These are phyloP conservation scores for Sterna hirundo DNA, from an alignment of 2,113 vertebrate species.

Conservation along the genomic window DNA sequence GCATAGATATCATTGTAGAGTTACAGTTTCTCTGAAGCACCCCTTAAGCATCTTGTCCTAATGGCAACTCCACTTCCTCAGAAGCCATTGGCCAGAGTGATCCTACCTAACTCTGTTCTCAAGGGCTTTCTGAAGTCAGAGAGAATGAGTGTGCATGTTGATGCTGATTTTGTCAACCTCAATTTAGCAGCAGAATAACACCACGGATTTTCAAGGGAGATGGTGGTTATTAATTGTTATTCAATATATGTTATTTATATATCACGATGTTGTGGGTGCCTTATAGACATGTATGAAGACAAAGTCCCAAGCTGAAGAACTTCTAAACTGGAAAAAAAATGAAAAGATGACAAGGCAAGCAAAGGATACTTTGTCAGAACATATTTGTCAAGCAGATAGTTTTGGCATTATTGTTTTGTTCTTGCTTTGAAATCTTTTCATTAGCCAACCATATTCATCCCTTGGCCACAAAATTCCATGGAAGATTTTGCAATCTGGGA, in stretches of 20 bases:
- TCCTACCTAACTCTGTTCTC: background rate
- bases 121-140: background rate
- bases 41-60: background rate
- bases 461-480: background rate
- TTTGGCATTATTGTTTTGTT: background rate
- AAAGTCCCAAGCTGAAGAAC: background rate
- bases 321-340: background rate
- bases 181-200: background rate
- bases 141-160: fast-evolving
- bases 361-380: background rate
- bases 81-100: background rate
- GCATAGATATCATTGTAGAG: background rate
- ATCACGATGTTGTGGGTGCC: background rate
- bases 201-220: background rate
- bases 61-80: background rate
- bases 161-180: background rate
- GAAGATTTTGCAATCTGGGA: background rate
- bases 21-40: background rate
- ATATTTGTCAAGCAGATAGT: background rate
- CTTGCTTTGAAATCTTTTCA: background rate
- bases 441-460: background rate
- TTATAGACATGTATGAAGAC: background rate
- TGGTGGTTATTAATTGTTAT: background rate
- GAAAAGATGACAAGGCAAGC: fast-evolving
- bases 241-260: background rate